Evolutionary conservation across 1,140 invertebrate genomes (phyloP).

Genomic region (Rhagoletis zephyria): DNA sequence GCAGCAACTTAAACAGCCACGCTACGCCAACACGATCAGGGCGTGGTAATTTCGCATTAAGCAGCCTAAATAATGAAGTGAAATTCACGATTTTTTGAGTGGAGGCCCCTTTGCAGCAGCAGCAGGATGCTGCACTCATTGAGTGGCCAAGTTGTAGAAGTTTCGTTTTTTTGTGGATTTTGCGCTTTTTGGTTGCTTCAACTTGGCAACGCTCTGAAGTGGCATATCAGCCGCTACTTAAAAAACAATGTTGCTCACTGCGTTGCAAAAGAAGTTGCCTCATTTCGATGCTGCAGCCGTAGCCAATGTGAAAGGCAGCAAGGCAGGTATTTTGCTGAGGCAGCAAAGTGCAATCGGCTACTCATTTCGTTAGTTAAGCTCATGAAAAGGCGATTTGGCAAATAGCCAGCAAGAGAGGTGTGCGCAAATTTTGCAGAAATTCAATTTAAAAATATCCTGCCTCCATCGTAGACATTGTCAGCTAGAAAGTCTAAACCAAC

Average conservation of each 20-base stretch:
- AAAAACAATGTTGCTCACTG: background rate
- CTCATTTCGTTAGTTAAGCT: conserved; percentile 16
- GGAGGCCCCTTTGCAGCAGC: background rate
- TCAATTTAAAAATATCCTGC: conserved; percentile 1
- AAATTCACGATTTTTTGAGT: conserved; percentile 2
- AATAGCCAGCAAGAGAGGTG: background rate
- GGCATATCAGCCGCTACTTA: background rate
- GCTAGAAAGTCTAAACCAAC: background rate
- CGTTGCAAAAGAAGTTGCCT: background rate
- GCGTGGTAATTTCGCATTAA: conserved; percentile 44
- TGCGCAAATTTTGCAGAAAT: background rate
- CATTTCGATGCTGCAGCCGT: too few species aligned
- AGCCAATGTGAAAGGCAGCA: background rate
- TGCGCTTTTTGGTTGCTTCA: background rate
- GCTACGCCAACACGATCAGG: conserved; percentile 42
- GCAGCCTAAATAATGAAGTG: conserved; percentile 47
- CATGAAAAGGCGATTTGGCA: conserved; percentile 21
- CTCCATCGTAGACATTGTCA: background rate
- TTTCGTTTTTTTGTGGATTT: background rate
- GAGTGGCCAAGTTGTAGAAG: background rate
- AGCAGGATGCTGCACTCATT: background rate
- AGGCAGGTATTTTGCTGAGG: background rate
- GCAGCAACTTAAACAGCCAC: background rate
- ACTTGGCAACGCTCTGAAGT: conserved; percentile 30
- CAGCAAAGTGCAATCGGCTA: background rate